phyloP scores from a whole-genome alignment of 1,140 invertebrate species.

The Pteromalus puparum region DNA sequence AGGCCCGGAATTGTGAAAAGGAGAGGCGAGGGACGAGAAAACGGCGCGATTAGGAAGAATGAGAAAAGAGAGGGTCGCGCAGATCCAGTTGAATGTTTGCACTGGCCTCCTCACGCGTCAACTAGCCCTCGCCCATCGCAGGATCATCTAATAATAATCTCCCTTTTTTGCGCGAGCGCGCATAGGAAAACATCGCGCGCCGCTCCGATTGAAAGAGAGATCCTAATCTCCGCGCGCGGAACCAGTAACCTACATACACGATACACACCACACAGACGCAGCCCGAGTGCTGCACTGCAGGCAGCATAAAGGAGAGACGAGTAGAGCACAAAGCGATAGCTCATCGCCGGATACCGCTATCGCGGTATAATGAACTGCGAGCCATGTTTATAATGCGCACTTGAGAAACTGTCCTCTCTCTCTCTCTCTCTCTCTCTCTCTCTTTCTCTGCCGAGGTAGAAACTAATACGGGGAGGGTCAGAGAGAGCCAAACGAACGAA shows the following conservation, averaged over 20 bases:
- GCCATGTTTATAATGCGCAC: conserved; percentile 28
- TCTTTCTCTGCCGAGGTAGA: neutral
- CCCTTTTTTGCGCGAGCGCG: neutral
- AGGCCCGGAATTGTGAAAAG: neutral
- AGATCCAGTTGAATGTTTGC: conserved; percentile 53
- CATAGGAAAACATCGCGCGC: conserved; percentile 39
- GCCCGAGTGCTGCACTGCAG: no score
- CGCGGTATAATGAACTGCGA: neutral
- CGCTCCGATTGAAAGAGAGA: neutral
- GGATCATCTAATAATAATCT: conserved; percentile 50
- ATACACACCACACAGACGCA: no score
- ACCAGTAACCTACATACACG: conserved; percentile 15
- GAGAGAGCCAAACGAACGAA: neutral
- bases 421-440: no score
- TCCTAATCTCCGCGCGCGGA: conserved; percentile 29
- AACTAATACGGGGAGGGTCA: neutral
- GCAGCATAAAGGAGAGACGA: neutral
- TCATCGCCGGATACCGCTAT: neutral
- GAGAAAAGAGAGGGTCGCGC: neutral
- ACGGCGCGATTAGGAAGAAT: neutral
- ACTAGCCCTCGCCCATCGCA: conserved; percentile 20
- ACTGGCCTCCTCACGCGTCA: conserved; percentile 55
- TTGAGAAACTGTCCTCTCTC: neutral
- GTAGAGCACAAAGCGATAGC: neutral
- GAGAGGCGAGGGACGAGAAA: neutral